phyloP scores from a whole-genome alignment of 2,797 vertebrate genomes.

The Pantherophis alleghaniensis region DNA sequence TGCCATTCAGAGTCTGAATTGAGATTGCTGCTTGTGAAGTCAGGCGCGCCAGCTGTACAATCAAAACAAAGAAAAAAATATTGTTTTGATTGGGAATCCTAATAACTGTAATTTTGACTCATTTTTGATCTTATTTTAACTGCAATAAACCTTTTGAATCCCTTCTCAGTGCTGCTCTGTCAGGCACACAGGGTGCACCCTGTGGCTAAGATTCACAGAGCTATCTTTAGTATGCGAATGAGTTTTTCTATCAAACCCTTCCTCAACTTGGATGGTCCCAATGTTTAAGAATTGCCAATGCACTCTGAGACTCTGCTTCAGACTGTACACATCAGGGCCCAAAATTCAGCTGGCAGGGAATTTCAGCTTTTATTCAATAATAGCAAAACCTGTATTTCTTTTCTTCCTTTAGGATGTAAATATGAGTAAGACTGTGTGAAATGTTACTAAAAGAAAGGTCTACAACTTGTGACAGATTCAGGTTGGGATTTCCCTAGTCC shows the following conservation, averaged over 20 bases:
- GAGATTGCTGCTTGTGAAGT: conserved; percentile 44
- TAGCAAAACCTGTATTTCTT: background rate
- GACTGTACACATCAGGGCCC: background rate
- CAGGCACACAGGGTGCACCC: conserved; percentile 15
- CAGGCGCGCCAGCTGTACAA: conserved; percentile 43
- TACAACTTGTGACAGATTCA: background rate
- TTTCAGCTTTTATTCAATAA: background rate
- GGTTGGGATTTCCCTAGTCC: background rate
- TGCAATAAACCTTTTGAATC: conserved; percentile 45
- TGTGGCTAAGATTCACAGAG: conserved; percentile 28
- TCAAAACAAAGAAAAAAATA: conserved; percentile 45
- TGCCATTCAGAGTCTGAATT: conserved; percentile 21
- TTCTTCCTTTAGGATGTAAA: background rate
- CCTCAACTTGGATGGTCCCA: background rate
- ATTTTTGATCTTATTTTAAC: conserved; percentile 54
- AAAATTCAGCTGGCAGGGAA: background rate
- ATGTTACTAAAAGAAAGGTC: background rate
- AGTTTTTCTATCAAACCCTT: conserved; percentile 27
- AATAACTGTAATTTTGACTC: conserved; percentile 66
- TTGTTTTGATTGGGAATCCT: conserved; percentile 43
- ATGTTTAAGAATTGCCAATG: background rate
- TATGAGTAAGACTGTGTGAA: background rate
- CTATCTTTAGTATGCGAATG: conserved; percentile 12
- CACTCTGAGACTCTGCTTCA: too few species aligned
- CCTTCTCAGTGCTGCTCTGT: conserved; percentile 6